Conservation (phyloP, 2,888 invertebrate species). For the Neocrepidodera transversa region DNA sequence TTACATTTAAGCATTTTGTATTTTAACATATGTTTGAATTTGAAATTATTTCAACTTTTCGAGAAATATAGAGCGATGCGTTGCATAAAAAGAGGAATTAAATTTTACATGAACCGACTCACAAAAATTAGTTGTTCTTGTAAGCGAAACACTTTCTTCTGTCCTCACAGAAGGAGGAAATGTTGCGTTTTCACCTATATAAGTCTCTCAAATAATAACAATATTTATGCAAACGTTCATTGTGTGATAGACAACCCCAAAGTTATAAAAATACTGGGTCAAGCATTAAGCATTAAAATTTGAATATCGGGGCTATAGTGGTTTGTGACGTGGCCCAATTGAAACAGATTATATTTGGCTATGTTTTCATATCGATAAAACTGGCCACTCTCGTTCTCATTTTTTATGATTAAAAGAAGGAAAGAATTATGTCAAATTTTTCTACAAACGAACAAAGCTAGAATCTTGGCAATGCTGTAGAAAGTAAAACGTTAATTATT, state of each 20-base stretch:
- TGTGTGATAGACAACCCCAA: not conserved
- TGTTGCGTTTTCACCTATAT: not conserved
- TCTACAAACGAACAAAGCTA: too few relatives aligned
- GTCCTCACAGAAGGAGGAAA: not conserved
- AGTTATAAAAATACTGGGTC: not conserved
- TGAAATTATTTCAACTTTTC: not conserved
- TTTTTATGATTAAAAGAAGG: too few relatives aligned
- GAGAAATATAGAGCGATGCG: not conserved
- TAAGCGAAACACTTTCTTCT: not conserved
- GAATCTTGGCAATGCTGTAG: too few relatives aligned
- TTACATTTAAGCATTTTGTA: not conserved
- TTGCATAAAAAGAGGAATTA: not conserved
- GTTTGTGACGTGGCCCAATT: too few relatives aligned
- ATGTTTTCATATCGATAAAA: too few relatives aligned
- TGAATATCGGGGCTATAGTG: too few relatives aligned
- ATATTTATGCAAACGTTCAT: not conserved
- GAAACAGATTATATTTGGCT: too few relatives aligned
- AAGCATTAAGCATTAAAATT: too few relatives aligned
- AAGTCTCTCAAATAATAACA: conserved; percentile 1
- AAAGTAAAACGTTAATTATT: too few relatives aligned
- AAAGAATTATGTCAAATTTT: too few relatives aligned
- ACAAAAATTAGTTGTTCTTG: not conserved
- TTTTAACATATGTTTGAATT: not conserved
- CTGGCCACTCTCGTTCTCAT: too few relatives aligned
- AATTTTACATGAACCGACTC: not conserved